Base-by-base conservation (phyloP, 2,113 vertebrate genomes). In the Phalacrocorax pelagicus region DNA sequence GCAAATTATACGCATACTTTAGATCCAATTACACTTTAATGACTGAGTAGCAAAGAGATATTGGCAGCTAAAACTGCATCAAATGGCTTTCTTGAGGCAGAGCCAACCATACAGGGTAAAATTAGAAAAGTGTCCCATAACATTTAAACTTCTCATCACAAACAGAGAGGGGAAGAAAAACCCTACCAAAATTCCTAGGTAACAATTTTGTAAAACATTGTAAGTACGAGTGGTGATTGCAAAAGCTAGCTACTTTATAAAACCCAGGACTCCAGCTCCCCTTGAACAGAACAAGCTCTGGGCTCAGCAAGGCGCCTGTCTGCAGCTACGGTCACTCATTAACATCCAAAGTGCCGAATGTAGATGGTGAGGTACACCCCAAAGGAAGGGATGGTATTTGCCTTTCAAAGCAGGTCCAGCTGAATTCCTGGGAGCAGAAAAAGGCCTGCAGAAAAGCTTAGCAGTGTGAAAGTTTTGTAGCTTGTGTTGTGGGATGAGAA, bases 21-120 rank as follows among this genome's bases (percentile, higher is more conserved):
- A 73, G 79, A 71, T 92, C 85, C 32, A 88, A 94, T 80, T 55
- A 88, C 27, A 18, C 61, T 51, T 51, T 91, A 97, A 96, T 66
- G 57, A 86, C 74, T 62, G 61, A 85, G 58, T 63, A 82, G 55
- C 75, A 93, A 83, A 74, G 47, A 94, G 63, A 66, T 71, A 83
- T 20, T 83, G 79, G 57, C 91, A 90, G 74, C 30, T 40, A 57
- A 80, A 84, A 44, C n/a, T 30, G 30, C 44, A 55, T 83, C 84
- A 51, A 86, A 61, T 32, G 15, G 36, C 32, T 94, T 92, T 91
- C 52, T 71, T 70, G 88, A 86, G 81, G 52, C 69, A 96, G 49
- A 94, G 61, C 69, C 82, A 95, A 46, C 36, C 47, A 57, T 13
- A 75, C 4, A 0, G 55, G 12, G 62, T 34, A 52, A 59, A 59